These are phyloP conservation scores for Leucoptera coffeella DNA, from an alignment of 2,888 invertebrate species.

Conservation along the genomic window DNA sequence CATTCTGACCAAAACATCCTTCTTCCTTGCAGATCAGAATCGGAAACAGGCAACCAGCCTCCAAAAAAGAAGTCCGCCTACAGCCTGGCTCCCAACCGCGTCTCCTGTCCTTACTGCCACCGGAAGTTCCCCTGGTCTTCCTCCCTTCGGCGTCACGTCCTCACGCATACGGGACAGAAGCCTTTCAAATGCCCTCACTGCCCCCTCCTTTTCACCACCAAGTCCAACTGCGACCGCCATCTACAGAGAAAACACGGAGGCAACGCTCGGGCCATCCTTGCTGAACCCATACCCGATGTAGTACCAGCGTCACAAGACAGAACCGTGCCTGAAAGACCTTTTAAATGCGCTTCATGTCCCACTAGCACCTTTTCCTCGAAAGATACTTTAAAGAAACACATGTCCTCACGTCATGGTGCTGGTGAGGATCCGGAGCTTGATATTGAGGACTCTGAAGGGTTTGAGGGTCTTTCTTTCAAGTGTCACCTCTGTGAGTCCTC, in stretches of 20 bases:
- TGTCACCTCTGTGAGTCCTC: constrained; percentile 90
- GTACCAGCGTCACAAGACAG: constrained; percentile 45
- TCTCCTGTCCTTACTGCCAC: constrained; percentile 88
- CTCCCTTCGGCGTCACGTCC: constrained; percentile 86
- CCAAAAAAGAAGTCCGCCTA: constrained; percentile 91
- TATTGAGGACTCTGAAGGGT: constrained; percentile 30
- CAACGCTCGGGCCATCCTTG: constrained; percentile 34
- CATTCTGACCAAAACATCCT: too few relatives aligned
- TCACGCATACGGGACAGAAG: constrained; percentile 94
- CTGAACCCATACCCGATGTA: constrained; percentile 27
- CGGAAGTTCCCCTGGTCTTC: constrained; percentile 96
- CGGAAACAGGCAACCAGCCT: constrained; percentile 49
- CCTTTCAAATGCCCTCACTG: constrained; percentile 94
- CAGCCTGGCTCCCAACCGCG: constrained; percentile 89
- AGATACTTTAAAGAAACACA: constrained; percentile 74
- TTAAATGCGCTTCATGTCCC: constrained; percentile 74
- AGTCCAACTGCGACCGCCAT: constrained; percentile 95
- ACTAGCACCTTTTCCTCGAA: constrained; percentile 77
- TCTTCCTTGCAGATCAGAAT: constrained; percentile 58
- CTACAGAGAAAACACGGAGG: constrained; percentile 75
- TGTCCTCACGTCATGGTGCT: constrained; percentile 62
- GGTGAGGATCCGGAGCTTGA: constrained; percentile 35
- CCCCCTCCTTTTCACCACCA: constrained; percentile 89
- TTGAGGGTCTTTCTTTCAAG: constrained; percentile 72
- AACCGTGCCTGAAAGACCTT: constrained; percentile 70